Evolutionary conservation across 2,797 vertebrate species (phyloP), one percentile per base, ranked within the genome.

Genomic region (Pelochelys cantorii): DNA sequence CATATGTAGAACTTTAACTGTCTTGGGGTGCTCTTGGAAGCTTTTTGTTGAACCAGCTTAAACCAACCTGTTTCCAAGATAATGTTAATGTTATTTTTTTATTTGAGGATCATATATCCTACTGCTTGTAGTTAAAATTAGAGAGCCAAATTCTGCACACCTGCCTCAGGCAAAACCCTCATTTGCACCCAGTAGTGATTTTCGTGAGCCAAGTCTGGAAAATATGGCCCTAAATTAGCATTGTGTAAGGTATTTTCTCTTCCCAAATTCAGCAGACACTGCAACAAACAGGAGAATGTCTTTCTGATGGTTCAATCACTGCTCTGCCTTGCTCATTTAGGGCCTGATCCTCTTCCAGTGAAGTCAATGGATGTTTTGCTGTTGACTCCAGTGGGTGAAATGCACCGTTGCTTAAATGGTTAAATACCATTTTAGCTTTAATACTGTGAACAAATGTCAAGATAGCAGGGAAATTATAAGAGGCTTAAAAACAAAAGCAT

Each of bases 31-130:
- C 12, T 81, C 93, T 94, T 91, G 62, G 85, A 94, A 94, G 75
- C 80, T 86, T 95, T 77, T 56, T 91, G 48, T 83, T 11, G 62
- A 65, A 65, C 57, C 87, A 91, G 34, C 71, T 84, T 54, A 81
- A 25, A 23, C 54, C 31, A 79, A 62, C n/a, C 55, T 31, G 53
- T 65, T 34, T 90, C 74, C 42, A 20, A 62, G 83, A 89, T 59
- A 90, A 74, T 68, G 94, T 55, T 52, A 54, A 93, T 65, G 86
- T 71, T 95, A 79, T 88, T 65, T 84, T 90, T 80, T 90, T 77
- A 31, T 86, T 59, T 92, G 81, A 57, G 83, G 92, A 89, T 4
- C 8, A 48, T 42, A 54, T 11, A 7, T 0, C 65, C n/a, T 1
- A 1, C n/a, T 74, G 86, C 54, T 53, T 22, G 68, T 71, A 71